A percentile compares a stretch with the other conserved stretches of the same genome.
These are phyloP conservation scores for Tipula lateralis DNA, from an alignment of 2,888 invertebrate genomes.

Conservation along the genomic window DNA sequence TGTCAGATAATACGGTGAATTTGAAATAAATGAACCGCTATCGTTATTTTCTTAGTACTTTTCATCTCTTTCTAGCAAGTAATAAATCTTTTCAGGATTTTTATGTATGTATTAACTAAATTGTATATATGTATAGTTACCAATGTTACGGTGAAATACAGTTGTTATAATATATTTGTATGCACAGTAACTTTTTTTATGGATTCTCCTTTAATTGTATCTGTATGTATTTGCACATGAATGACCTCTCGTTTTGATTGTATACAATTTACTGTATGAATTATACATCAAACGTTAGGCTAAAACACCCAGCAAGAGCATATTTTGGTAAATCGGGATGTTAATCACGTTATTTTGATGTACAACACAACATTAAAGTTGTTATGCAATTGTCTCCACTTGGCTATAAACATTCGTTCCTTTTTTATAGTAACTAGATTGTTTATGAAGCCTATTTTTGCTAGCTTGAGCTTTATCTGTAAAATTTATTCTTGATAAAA, in stretches of 20 bases:
- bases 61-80: not conserved
- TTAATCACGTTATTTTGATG: too few species aligned
- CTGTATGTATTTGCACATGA: not conserved
- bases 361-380: too few species aligned
- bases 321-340: too few species aligned
- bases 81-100: conserved; percentile 11
- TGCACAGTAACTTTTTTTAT: not conserved
- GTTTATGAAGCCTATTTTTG: too few species aligned
- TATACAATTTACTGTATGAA: too few species aligned
- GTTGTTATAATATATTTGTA: not conserved
- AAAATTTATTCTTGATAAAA: too few species aligned
- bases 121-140: not conserved
- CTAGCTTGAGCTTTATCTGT: too few species aligned
- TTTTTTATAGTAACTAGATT: too few species aligned
- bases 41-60: not conserved
- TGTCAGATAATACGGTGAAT: not conserved
- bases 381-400: too few species aligned
- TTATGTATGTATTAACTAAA: not conserved
- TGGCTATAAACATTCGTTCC: too few species aligned
- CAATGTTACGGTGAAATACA: not conserved
- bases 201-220: not conserved
- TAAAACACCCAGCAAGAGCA: too few species aligned
- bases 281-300: too few species aligned
- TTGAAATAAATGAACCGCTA: not conserved
- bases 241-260: not conserved